A percentile compares a stretch with the other conserved stretches of the same genome.
Evolutionary conservation across 2,888 invertebrate species (phyloP).

Genomic region (Anticlea derivata): DNA sequence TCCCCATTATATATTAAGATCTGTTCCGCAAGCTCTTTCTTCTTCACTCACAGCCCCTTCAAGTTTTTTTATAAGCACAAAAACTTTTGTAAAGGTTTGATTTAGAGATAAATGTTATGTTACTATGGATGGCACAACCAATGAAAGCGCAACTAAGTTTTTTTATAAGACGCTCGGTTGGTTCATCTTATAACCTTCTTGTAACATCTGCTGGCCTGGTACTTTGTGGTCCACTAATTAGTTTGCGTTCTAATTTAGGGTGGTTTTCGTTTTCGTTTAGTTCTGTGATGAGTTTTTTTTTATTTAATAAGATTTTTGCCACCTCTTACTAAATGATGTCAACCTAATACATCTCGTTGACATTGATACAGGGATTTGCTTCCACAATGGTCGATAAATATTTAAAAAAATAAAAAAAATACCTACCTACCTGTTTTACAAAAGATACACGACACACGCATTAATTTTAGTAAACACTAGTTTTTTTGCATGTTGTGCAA

Average conservation of each 20-base stretch:
- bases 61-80: constrained; percentile 8
- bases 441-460: constrained; percentile 52
- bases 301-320: not conserved
- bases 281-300: too few species aligned
- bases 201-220: constrained; percentile 45
- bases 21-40: not conserved
- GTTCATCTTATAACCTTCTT: constrained; percentile 18
- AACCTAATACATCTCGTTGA: constrained; percentile 44
- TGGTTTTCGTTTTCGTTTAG: constrained; percentile 10
- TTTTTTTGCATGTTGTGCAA: constrained; percentile 15
- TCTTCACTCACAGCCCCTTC: constrained; percentile 1
- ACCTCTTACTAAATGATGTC: constrained; percentile 34
- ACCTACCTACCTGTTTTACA: not conserved
- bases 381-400: constrained; percentile 48
- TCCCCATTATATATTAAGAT: too few species aligned
- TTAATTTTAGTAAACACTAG: constrained; percentile 31
- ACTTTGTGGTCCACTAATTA: constrained; percentile 48
- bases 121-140: constrained; percentile 11
- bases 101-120: not conserved
- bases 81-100: constrained; percentile 1
- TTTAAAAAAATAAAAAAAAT: constrained; percentile 28
- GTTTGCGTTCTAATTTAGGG: constrained; percentile 32
- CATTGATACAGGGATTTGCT: constrained; percentile 43
- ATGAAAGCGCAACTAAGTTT: constrained; percentile 9
- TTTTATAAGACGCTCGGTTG: constrained; percentile 10